Evolutionary conservation across 2,888 invertebrate species (phyloP), one percentile per base, ranked within the genome.

Genomic region (Busseola fusca): DNA sequence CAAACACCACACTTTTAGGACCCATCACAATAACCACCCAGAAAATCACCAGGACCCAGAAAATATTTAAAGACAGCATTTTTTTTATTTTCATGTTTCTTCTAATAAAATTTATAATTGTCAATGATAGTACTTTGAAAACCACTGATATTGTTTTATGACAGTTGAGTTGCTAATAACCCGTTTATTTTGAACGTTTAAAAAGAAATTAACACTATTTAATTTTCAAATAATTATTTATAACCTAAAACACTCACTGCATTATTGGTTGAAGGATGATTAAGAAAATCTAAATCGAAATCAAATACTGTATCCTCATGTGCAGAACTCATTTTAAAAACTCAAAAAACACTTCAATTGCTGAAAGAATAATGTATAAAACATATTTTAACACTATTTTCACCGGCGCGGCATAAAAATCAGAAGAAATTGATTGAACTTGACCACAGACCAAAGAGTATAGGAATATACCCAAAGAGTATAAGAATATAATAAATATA

Each of bases 231-330:
- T 54, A 37, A 59, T 62, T 50, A 45, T 63, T 69, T 74, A 72
- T 86, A 85, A 86, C 84, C 84, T 85, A 78, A 73, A 85, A 80
- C 50, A 90, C 92, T 91, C 83, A 94, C 94, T 88, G 56, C 69
- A 82, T 87, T 68, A 59, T n/a, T 68, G 52, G 78, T 83, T 58
- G 87, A 69, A 69, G 87, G 72, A 72, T 89, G 87, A n/a, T 87
- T 87, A 21, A 93, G 84, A 73, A 89, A 88, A 81, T 91, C 88
- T 58, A 93, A 84, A 81, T 93, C 93, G 88, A 94, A 93, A 78
- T 91, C 89, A 3, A 90, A 82, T 60, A 91, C 77, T 45, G 86
- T 75, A 57, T 86, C 83, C 9, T 82, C 78, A 34, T 66, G 79
- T 1, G 81, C 25, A 37, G 80, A 72, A 78, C 72, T 64, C 86